A percentile compares a stretch with the other conserved stretches of the same genome.
Evolutionary conservation across 1,140 invertebrate species (phyloP).

Genomic region (Tetramorium alpestre): DNA sequence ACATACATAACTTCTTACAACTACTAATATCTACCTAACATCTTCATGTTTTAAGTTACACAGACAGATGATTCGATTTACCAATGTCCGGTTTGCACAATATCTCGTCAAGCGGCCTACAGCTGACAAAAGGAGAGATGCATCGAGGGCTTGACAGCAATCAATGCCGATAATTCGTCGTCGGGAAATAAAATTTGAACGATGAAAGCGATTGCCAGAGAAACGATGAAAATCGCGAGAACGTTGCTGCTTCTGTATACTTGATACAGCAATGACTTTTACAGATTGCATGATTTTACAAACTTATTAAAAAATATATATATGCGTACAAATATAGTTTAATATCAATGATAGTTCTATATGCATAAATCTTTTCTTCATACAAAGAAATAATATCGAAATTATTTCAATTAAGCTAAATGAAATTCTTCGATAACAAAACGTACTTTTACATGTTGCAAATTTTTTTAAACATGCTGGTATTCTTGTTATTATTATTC

Average conservation of each 20-base stretch:
- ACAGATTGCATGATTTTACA: background rate
- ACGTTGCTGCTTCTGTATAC: constrained; percentile 1
- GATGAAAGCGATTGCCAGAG: background rate
- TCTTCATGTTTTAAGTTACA: constrained; percentile 44
- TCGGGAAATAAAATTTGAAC: constrained; percentile 13
- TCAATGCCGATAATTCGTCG: constrained; percentile 53
- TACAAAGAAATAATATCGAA: background rate
- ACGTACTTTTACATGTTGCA: background rate
- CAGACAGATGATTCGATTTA: constrained; percentile 33
- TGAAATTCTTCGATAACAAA: constrained; percentile 4
- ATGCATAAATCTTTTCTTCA: background rate
- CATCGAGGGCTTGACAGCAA: constrained; percentile 37
- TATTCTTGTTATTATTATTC: background rate
- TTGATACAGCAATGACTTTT: constrained; percentile 25
- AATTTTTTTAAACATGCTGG: background rate
- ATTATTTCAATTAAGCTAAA: background rate
- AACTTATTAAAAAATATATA: background rate
- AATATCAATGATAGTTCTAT: background rate
- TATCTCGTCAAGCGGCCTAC: constrained; percentile 56
- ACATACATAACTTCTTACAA: background rate
- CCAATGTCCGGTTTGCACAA: constrained; percentile 42
- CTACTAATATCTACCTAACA: background rate
- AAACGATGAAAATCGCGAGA: constrained; percentile 25
- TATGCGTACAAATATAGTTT: background rate
- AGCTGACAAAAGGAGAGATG: constrained; percentile 40